phyloP scores from a whole-genome alignment of 2,888 invertebrate genomes.

The Branchellion lobata region DNA sequence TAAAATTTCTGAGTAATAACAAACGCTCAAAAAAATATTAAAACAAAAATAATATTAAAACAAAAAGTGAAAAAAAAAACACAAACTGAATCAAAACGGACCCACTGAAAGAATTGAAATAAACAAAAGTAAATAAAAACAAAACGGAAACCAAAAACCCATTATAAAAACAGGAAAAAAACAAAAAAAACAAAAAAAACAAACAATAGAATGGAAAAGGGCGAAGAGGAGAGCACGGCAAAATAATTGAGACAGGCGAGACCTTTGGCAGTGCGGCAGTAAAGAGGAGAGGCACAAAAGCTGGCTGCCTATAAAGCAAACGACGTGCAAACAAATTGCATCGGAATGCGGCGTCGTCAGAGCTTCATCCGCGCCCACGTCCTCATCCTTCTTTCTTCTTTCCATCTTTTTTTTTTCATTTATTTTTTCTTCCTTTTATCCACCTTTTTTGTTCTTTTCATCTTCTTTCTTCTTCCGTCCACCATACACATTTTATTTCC shows the following conservation, averaged over 20 bases:
- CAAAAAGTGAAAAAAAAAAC: too few relatives aligned
- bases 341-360: neutral
- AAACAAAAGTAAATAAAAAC: neutral
- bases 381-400: neutral
- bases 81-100: too few relatives aligned
- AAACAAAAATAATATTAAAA: too few relatives aligned
- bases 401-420: neutral
- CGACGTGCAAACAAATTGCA: neutral
- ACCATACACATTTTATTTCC: too few relatives aligned
- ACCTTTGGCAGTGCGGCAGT: neutral
- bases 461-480: too few relatives aligned
- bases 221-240: too few relatives aligned
- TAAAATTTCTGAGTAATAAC: too few relatives aligned
- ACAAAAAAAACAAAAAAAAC: neutral
- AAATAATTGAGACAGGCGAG: neutral
- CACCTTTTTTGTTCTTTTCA: too few relatives aligned
- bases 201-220: neutral
- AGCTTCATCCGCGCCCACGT: neutral
- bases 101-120: too few relatives aligned
- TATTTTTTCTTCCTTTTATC: neutral
- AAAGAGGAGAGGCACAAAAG: constrained; percentile 2
- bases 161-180: neutral
- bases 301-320: neutral
- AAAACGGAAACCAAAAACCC: neutral
- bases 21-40: too few relatives aligned